phyloP scores from a whole-genome alignment of 2,888 invertebrate genomes.

The Mactromeris polynyma region DNA sequence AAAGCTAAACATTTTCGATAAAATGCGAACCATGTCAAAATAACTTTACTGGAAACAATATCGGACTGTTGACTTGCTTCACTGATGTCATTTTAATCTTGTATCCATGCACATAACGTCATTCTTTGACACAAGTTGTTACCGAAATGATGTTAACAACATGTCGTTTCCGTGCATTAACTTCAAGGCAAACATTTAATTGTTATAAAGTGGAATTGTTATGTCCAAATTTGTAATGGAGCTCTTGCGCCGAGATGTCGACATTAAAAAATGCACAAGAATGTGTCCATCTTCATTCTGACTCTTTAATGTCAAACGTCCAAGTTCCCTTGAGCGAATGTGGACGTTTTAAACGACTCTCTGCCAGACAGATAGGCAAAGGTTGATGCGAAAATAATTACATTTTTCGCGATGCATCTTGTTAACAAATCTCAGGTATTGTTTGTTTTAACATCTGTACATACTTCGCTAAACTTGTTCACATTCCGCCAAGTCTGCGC shows the following conservation, averaged over 20 bases:
- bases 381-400: not conserved
- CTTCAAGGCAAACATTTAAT: not conserved
- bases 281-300: not conserved
- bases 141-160: no score
- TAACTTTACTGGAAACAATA: no score
- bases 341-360: not conserved
- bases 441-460: not conserved
- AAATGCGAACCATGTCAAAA: no score
- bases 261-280: not conserved
- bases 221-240: not conserved
- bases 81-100: no score
- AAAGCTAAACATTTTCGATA: no score
- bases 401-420: not conserved
- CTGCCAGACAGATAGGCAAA: not conserved
- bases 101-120: no score
- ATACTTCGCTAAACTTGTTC: not conserved
- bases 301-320: not conserved
- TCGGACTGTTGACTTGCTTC: no score
- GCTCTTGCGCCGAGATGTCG: not conserved
- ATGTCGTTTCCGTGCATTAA: not conserved
- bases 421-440: not conserved
- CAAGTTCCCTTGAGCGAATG: not conserved
- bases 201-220: not conserved
- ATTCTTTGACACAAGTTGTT: no score
- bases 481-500: not conserved